A percentile compares a stretch with the other conserved stretches of the same genome.
Evolutionary conservation across 2,888 invertebrate species (phyloP).

Genomic region (Nephrotoma guestfalica): DNA sequence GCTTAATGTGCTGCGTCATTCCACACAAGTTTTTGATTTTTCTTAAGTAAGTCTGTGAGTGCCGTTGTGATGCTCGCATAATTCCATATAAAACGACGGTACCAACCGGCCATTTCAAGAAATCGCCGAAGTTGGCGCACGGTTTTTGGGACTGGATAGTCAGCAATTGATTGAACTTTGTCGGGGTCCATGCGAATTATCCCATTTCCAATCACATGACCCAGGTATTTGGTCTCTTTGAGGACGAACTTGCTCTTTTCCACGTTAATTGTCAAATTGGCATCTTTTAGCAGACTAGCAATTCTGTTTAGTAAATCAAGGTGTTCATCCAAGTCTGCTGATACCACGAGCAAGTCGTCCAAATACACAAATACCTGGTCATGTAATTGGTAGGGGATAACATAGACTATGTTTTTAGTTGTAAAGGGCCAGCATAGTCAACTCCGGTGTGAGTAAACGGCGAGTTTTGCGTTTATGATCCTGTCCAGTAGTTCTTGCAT

Average conservation of each 20-base stretch:
- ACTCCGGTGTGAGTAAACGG: too few relatives aligned
- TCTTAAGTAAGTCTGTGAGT: conserved; percentile 2
- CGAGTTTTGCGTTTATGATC: too few relatives aligned
- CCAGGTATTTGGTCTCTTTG: not conserved
- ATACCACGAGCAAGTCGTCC: too few relatives aligned
- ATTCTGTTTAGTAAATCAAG: not conserved
- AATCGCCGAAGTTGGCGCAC: conserved; percentile 4
- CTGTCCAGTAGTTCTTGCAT: too few relatives aligned
- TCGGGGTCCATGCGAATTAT: not conserved
- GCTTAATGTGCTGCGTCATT: not conserved
- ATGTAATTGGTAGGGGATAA: too few relatives aligned
- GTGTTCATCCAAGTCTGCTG: not conserved
- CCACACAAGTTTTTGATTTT: not conserved
- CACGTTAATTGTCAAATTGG: too few relatives aligned
- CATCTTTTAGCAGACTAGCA: conserved; percentile 7
- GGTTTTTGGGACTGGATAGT: conserved; percentile 11
- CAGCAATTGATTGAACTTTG: not conserved
- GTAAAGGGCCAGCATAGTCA: too few relatives aligned
- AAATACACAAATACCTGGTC: too few relatives aligned
- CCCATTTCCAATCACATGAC: not conserved
- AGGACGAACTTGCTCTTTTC: too few relatives aligned
- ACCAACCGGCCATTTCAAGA: conserved; percentile 14
- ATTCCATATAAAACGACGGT: conserved; percentile 6
- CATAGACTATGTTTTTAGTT: too few relatives aligned
- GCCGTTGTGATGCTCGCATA: conserved; percentile 6